Evolutionary conservation across 2,888 invertebrate genomes (phyloP).

Genomic region (Cenopis cana): DNA sequence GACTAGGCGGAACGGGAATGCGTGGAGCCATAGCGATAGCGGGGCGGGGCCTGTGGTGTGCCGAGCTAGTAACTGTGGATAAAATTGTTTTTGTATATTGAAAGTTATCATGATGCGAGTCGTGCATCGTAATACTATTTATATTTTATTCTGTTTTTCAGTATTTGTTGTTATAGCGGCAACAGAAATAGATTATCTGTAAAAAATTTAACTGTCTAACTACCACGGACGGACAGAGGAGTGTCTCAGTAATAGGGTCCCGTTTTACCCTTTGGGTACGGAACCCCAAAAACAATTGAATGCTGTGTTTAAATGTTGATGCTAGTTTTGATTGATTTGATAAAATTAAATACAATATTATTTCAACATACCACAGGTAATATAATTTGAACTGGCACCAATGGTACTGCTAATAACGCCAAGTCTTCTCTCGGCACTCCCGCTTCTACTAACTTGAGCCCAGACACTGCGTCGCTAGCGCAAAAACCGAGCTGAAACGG

Average conservation of each 20-base stretch:
- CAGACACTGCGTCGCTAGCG: slow-evolving; percentile 97
- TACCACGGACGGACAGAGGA: too few species aligned
- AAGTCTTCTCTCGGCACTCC: slow-evolving; percentile 98
- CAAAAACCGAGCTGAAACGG: slow-evolving; percentile 94
- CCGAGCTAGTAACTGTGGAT: slow-evolving; percentile 72
- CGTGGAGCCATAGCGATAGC: slow-evolving; percentile 93
- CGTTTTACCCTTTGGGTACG: too few species aligned
- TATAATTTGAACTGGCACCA: slow-evolving; percentile 97
- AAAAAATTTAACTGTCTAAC: too few species aligned
- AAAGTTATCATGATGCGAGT: too few species aligned
- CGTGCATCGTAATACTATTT: too few species aligned
- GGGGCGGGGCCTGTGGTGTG: slow-evolving; percentile 96
- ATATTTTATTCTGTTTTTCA: too few species aligned
- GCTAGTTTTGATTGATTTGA: too few species aligned
- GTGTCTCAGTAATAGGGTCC: too few species aligned
- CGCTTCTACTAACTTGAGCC: slow-evolving; percentile 97
- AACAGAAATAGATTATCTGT: too few species aligned
- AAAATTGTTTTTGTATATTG: background rate
- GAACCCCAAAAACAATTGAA: too few species aligned
- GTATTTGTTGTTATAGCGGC: too few species aligned
- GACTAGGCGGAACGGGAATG: slow-evolving; percentile 94
- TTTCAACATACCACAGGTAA: slow-evolving; percentile 88
- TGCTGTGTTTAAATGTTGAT: too few species aligned
- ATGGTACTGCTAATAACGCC: slow-evolving; percentile 95
- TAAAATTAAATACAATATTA: background rate